Conservation (phyloP, 1,140 invertebrate genomes). For the Sipha flava region DNA sequence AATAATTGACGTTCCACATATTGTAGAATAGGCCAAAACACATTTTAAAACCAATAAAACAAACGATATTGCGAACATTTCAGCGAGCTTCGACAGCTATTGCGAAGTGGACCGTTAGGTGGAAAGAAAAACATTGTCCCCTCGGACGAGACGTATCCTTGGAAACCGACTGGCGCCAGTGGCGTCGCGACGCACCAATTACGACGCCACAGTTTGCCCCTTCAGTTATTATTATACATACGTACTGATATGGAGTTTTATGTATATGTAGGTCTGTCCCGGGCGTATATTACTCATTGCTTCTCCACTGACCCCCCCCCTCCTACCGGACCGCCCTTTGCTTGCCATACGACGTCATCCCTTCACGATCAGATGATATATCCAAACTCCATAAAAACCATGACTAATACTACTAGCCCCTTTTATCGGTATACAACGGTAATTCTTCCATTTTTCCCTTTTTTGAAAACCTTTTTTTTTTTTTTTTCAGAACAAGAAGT, state of each 20-base stretch:
- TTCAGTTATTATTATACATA: background rate
- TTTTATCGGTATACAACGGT: background rate
- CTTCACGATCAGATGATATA: background rate
- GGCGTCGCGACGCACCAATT: slow-evolving; percentile 28
- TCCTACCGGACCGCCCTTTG: too few relatives aligned
- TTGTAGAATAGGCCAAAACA: too few relatives aligned
- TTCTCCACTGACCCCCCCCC: background rate
- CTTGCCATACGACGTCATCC: background rate
- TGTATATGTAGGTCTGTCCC: background rate
- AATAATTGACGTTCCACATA: too few relatives aligned
- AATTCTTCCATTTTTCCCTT: background rate
- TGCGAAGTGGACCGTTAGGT: background rate
- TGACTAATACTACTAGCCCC: background rate
- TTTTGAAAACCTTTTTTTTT: background rate
- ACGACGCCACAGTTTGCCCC: slow-evolving; percentile 25
- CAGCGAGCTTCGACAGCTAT: too few relatives aligned
- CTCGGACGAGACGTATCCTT: slow-evolving; percentile 16
- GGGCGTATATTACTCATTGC: slow-evolving; percentile 3
- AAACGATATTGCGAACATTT: too few relatives aligned
- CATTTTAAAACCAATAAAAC: too few relatives aligned
- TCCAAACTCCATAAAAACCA: background rate
- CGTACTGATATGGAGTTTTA: background rate
- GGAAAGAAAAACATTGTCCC: slow-evolving; percentile 1
- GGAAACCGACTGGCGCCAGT: slow-evolving; percentile 29
- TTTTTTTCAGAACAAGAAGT: too few relatives aligned